Conservation (phyloP, 2,888 invertebrate genomes). For the Drosophila kambysellisi region DNA sequence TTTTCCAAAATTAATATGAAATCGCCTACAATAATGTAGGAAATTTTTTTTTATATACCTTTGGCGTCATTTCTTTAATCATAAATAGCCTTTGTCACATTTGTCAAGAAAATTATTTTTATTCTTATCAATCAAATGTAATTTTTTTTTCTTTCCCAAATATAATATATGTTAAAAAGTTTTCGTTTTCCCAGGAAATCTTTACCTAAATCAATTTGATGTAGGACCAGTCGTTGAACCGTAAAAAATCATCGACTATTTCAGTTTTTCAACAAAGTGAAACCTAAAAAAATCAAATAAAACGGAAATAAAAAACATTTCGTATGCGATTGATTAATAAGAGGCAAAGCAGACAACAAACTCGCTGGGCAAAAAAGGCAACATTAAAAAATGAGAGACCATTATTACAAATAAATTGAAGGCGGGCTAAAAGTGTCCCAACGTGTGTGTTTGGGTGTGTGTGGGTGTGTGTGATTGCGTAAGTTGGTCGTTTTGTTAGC, state of each 20-base stretch:
- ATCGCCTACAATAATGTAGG: no score
- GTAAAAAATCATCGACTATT: conserved; percentile 34
- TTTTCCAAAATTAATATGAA: neutral
- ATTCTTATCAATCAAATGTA: conserved; percentile 29
- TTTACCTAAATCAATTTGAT: conserved; percentile 54
- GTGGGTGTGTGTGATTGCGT: conserved; percentile 22
- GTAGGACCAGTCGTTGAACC: conserved; percentile 33
- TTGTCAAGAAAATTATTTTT: conserved; percentile 6
- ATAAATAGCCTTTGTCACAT: conserved; percentile 1
- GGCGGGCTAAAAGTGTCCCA: conserved; percentile 55
- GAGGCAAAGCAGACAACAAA: conserved; percentile 34
- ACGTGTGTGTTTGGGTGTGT: conserved; percentile 5
- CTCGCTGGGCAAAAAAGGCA: conserved; percentile 32
- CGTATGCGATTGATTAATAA: conserved; percentile 54
- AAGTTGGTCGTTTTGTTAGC: conserved; percentile 49
- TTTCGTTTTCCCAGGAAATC: conserved; percentile 16
- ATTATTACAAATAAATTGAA: conserved; percentile 74
- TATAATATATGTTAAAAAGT: conserved; percentile 28
- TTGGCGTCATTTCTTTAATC: neutral
- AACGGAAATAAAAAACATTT: conserved; percentile 37
- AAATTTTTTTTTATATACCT: neutral
- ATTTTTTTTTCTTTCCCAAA: conserved; percentile 16
- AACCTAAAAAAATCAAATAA: conserved; percentile 21
- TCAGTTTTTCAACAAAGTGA: conserved; percentile 39
- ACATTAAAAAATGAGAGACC: conserved; percentile 69